Base-by-base conservation (phyloP, 2,888 invertebrate genomes). In the Cepaea hortensis region DNA sequence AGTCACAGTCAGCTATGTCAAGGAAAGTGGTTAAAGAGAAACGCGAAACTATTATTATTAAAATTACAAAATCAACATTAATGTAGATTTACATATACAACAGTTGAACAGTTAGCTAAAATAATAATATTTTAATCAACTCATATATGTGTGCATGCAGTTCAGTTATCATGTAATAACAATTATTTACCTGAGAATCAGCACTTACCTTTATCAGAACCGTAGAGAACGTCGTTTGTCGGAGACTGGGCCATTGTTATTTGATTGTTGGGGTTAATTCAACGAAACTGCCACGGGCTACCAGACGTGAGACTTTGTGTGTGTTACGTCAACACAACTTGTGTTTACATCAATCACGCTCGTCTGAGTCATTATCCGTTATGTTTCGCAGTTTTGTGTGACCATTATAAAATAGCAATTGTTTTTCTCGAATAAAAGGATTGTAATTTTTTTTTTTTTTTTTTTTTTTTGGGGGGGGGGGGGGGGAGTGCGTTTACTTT, bases 331-430 rank as follows among this genome's bases (percentile, higher is more conserved):
- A 86, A 76, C 75, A 86, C 68, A 50, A n/a, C 46, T 62, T 48
- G 68, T 86, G 81, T 86, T 82, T 76, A 82, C 85, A 85, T 80
- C 80, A 77, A 79, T 85, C 85, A 85, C 79, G 61, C 13, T 81
- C 48, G 46, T 65, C 81, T 85, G 85, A 85, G 72, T 81, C 81
- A 81, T 72, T 7, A 18, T 48, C 35, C 18, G 35, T 15, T 46
- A n/a, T 18, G 23, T 81, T 75, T 81, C 80, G 70, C 80, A 61
- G 7, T 70, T 46, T 84, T 62, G 48, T 72, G 72, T n/a, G 7
- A 6, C 55, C 55, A 55, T 11, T 55, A 55, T 11, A 55, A 55
- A 55, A 55, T 55, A 55, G 55, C 35, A 35, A 35, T 35, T 35
- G 35, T 35, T 35, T 35, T 35, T 35, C 35, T 35, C 35, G 35